A percentile compares a stretch with the other conserved stretches of the same genome.
Evolutionary conservation across 2,888 invertebrate species (phyloP).

Genomic region (Hirtodrosophila alboralis): DNA sequence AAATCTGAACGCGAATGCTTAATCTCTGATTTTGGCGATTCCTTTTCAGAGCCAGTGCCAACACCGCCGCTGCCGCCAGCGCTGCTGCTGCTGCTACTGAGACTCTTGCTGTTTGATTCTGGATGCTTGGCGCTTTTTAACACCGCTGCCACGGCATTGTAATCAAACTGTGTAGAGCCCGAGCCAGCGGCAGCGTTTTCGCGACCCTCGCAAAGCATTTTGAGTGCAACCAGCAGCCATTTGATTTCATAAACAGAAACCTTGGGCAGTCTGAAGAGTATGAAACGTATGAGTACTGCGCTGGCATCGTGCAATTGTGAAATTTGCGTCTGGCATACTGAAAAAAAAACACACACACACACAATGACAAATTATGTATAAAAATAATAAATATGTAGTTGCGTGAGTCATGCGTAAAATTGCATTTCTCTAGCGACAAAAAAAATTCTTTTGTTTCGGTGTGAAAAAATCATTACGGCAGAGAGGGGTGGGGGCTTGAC

Average conservation of each 20-base stretch:
- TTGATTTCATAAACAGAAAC: conserved; percentile 84
- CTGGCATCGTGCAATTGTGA: conserved; percentile 88
- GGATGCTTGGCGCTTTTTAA: conserved; percentile 91
- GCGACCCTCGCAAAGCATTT: conserved; percentile 88
- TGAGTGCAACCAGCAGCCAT: conserved; percentile 89
- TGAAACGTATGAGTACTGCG: conserved; percentile 88
- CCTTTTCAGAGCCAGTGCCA: conserved; percentile 85
- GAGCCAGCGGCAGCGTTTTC: conserved; percentile 34
- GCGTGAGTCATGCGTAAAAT: conserved; percentile 52
- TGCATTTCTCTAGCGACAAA: conserved; percentile 36
- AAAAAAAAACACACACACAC: conserved; percentile 26
- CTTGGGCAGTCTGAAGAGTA: conserved; percentile 85
- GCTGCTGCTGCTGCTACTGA: conserved; percentile 80
- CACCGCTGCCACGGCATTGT: conserved; percentile 89
- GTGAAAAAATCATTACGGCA: conserved; percentile 53
- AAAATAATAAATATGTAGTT: conserved; percentile 6
- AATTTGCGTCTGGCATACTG: conserved; percentile 89
- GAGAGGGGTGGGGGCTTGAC: conserved; percentile 37
- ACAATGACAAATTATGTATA: conserved; percentile 82
- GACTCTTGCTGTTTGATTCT: conserved; percentile 84
- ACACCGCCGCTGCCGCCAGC: conserved; percentile 27
- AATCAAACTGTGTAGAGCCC: conserved; percentile 86
- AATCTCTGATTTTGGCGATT: conserved; percentile 86
- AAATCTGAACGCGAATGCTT: conserved; percentile 88
- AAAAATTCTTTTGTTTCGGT: conserved; percentile 21